Evolutionary conservation across 2,888 invertebrate genomes (phyloP).

Genomic region (Prosapia bicincta): DNA sequence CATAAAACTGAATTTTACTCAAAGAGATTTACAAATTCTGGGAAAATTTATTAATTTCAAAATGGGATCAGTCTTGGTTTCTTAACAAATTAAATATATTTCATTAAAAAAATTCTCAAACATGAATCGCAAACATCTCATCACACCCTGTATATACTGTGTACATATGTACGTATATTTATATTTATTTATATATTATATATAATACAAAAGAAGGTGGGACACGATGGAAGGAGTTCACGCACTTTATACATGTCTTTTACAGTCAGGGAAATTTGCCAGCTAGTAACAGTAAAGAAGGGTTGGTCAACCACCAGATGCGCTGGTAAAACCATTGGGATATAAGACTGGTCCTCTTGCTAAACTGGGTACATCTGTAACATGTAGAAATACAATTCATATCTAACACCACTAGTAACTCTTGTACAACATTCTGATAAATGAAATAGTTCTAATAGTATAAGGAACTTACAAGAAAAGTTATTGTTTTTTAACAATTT

Average conservation of each 20-base stretch:
- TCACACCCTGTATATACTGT: background rate
- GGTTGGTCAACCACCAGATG: background rate
- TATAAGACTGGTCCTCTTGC: background rate
- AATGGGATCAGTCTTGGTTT: too few species aligned
- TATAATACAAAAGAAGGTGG: background rate
- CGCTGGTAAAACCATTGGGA: background rate
- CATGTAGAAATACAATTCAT: background rate
- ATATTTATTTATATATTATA: background rate
- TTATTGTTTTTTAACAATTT: too few species aligned
- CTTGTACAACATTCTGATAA: too few species aligned
- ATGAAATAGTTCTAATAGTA: too few species aligned
- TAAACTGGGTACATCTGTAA: background rate
- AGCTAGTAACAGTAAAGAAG: too few species aligned
- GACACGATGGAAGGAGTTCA: background rate
- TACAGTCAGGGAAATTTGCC: background rate
- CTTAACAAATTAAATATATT: too few species aligned
- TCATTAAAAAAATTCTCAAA: too few species aligned
- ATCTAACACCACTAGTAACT: too few species aligned
- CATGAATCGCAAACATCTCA: background rate
- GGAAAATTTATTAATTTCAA: too few species aligned
- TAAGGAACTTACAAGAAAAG: too few species aligned
- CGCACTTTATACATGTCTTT: background rate
- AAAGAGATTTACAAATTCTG: too few species aligned
- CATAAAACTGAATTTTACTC: too few species aligned
- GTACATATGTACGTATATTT: background rate